Percentiles rank a stretch among this genome's conserved stretches.
Evolutionary conservation across 1,140 invertebrate genomes (phyloP).

Genomic region (Drosophila parvula): DNA sequence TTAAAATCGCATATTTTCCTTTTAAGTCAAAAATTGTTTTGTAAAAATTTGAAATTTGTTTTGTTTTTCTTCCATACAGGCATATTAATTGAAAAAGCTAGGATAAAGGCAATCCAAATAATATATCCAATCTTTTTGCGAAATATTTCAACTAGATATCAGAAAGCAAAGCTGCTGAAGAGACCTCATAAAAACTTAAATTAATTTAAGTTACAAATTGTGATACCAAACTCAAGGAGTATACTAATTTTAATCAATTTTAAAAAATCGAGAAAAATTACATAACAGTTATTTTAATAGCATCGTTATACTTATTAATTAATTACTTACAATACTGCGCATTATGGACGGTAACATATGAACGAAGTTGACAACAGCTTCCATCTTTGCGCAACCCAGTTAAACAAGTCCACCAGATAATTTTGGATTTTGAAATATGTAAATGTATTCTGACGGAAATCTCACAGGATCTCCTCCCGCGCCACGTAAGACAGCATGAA

Average conservation of each 20-base stretch:
- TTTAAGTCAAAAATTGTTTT: too few relatives aligned
- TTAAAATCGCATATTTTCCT: too few relatives aligned
- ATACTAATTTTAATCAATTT: neutral
- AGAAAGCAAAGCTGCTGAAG: too few relatives aligned
- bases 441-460: constrained; percentile 29
- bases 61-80: too few relatives aligned
- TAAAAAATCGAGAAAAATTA: neutral
- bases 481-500: constrained; percentile 89
- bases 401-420: neutral
- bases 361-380: neutral
- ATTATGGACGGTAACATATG: neutral
- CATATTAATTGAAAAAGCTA: too few relatives aligned
- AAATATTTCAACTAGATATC: too few relatives aligned
- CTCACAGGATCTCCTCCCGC: constrained; percentile 59
- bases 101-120: too few relatives aligned
- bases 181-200: neutral
- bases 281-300: neutral
- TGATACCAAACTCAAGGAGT: neutral
- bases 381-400: constrained; percentile 5
- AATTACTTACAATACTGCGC: constrained; percentile 8
- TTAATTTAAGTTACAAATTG: neutral
- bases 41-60: too few relatives aligned
- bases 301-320: too few relatives aligned
- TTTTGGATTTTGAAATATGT: constrained; percentile 13
- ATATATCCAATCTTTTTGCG: too few relatives aligned